These are phyloP conservation scores for Sinocyclocheilus rhinocerous DNA, from an alignment of 2,113 vertebrate genomes.

Conservation along the genomic window DNA sequence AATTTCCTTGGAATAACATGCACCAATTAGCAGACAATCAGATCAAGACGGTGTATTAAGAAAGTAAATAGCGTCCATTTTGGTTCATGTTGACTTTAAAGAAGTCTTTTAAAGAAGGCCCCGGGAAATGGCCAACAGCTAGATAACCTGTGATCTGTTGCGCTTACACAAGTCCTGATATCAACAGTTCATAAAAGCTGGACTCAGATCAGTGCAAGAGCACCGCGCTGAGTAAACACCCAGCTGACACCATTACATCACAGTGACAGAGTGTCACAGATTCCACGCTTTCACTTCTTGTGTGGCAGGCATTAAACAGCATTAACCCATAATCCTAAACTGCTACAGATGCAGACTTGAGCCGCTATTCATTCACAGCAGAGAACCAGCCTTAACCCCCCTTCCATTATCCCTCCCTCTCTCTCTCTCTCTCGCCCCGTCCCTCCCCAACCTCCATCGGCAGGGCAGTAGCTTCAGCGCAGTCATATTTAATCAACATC, in stretches of 20 bases:
- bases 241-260: slow-evolving; percentile 31
- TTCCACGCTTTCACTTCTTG: slow-evolving; percentile 49
- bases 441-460: slow-evolving; percentile 31
- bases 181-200: background rate
- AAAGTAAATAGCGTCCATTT: background rate
- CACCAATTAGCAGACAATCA: background rate
- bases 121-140: slow-evolving; percentile 9
- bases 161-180: slow-evolving; percentile 4
- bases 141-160: slow-evolving; percentile 12
- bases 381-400: slow-evolving; percentile 63
- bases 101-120: background rate
- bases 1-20: background rate
- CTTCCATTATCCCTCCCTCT: background rate
- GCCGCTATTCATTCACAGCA: slow-evolving; percentile 64
- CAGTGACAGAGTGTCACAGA: slow-evolving; percentile 40
- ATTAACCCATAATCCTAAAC: slow-evolving; percentile 64
- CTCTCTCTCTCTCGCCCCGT: slow-evolving; percentile 5
- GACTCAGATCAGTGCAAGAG: slow-evolving; percentile 33
- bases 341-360: slow-evolving; percentile 71
- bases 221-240: slow-evolving; percentile 27
- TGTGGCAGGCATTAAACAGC: slow-evolving; percentile 55
- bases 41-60: background rate
- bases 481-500: slow-evolving; percentile 77
- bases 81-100: background rate
- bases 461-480: slow-evolving; percentile 60